Base-by-base conservation (phyloP, 2,797 vertebrate species). In the Uromys caudimaculatus region DNA sequence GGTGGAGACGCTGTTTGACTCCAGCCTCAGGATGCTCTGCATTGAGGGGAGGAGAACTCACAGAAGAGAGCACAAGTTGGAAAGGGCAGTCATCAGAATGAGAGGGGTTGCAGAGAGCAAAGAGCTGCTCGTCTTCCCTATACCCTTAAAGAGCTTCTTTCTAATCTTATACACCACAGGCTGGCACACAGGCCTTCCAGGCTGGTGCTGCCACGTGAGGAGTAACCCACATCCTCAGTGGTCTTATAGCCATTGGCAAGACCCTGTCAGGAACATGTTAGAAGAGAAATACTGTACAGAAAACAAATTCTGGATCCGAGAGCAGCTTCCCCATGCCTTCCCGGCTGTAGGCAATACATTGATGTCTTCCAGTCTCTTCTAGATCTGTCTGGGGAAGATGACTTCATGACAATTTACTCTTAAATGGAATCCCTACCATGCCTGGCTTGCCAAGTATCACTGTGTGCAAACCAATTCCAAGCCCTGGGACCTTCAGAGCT, bases 381-480 rank as follows among this genome's bases (percentile, higher is more conserved):
- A 89, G 54, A 47, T 56, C 77, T 32, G 44, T 24, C 75, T 60
- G 35, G 64, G 50, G 54, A 58, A 75, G 69, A 85, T 41, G 19
- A 83, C n/a, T 75, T 69, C 47, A 67, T 35, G 35, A 79, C 86
- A 91, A 17, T 69, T 94, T 82, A 50, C 41, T 79, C 91, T 79
- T 17, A 76, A 69, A 60, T 11, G 44, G 79, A 41, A 27, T 16
- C 24, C 19, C 93, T 41, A 10, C 29, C n/a, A 44, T 8, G 19
- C 12, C 67, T 79, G 56, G 38, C 69, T 81, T 62, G 32, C 52
- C 76, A 47, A 24, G 1, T 11, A 62, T 21, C 52, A 92, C 10
- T 0, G 14, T 83, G 69, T 69, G 67, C 77, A 67, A 93, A 94
- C 56, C 93, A 89, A 85, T 56, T 44, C 58, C 32, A 44, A 73